A percentile compares a stretch with the other conserved stretches of the same genome.
Evolutionary conservation across 2,113 vertebrate genomes (phyloP).

Genomic region (Spilogale gracilis): DNA sequence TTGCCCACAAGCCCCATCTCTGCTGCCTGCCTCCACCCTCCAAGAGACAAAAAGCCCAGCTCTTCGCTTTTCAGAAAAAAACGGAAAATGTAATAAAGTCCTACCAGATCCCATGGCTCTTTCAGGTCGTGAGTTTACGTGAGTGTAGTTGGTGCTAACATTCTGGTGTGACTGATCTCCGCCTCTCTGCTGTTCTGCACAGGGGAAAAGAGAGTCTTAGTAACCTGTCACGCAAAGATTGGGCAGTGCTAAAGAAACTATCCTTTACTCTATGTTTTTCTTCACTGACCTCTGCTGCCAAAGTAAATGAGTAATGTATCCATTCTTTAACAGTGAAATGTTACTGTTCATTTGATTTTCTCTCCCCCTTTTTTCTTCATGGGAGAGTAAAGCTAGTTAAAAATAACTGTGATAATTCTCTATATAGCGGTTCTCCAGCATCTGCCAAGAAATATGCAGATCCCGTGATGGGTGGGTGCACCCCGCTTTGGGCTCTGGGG

Average conservation of each 20-base stretch:
- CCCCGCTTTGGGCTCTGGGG: neutral
- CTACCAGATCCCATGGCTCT: neutral
- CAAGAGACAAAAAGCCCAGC: neutral
- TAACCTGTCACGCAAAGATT: neutral
- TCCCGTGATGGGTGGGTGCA: neutral
- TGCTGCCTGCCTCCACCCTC: neutral
- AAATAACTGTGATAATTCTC: conserved; percentile 12
- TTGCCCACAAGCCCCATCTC: neutral
- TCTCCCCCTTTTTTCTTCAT: neutral
- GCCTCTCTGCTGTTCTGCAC: neutral
- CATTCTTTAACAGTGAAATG: conserved; percentile 43
- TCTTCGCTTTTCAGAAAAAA: neutral
- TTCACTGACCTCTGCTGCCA: conserved; percentile 9
- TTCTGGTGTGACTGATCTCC: neutral
- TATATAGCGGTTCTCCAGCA: neutral
- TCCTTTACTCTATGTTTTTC: neutral
- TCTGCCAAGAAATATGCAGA: neutral
- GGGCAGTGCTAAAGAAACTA: neutral
- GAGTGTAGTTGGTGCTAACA: neutral
- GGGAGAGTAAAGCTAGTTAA: conserved; percentile 24
- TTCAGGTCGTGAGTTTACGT: neutral
- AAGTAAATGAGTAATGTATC: conserved; percentile 5
- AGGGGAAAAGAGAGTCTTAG: neutral
- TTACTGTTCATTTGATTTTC: conserved; percentile 43
- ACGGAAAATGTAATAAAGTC: neutral